Evolutionary conservation across 2,797 vertebrate species (phyloP), one percentile per base, ranked within the genome.

Genomic region (Enteromius fasciolatus): DNA sequence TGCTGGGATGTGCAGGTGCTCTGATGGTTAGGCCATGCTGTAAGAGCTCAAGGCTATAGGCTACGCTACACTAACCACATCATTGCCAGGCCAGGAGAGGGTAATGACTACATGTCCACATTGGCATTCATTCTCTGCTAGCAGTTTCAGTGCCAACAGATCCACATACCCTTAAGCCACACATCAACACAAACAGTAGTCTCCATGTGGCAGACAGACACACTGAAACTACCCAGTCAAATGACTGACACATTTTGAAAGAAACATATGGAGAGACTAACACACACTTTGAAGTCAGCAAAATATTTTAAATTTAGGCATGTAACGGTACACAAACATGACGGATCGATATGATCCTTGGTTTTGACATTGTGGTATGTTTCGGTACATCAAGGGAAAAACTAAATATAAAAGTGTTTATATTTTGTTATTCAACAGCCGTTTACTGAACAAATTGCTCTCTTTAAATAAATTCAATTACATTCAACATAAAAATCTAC

Each of bases 1-100:
- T 61, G 74, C 74, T 77, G 81, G 64, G 48, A 12, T 79, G 76
- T 54, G 25, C 69, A 70, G 59, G 66, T 74, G 77, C 59, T 74
- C 59, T 74, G 46, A 78, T 78, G 78, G 76, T 67, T 46, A 73
- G 69, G 25, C 41, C 23, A 5, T 33, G 23, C 66, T 64, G 31
- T 72, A 64, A 41, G 54, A 41, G 82, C 86, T 86, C n/a, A 64
- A 82, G 84, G 86, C 84, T 84, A 86, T 78, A 82, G 36, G 54
- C 84, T 72, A 85, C n/a, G 77, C 86, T 85, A 82, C 74, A 80
- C 82, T 82, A 86, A 87, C 86, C 79, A 75, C 85, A 78, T 86
- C 82, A 87, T 86, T 86, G 81, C 61, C 76, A 86, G 79, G 72
- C 82, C 79, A 84, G 70, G 44, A 73, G 64, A 86, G 82, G 79